Percentiles rank a stretch among this genome's conserved stretches.
Conservation (phyloP, 1,140 invertebrate species). For the Cepaea nemoralis region DNA sequence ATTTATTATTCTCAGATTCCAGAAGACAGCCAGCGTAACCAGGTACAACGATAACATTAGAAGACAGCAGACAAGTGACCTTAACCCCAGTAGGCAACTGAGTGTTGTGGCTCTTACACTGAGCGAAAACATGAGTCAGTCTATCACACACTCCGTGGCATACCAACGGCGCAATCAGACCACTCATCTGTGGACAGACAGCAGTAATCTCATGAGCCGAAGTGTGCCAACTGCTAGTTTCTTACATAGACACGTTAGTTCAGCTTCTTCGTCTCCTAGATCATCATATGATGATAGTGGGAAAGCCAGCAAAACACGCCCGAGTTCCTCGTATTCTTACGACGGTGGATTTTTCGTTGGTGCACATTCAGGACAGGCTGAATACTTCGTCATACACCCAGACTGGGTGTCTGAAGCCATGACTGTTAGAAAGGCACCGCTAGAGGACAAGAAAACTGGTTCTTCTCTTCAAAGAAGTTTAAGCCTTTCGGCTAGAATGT, state of each 20-base stretch:
- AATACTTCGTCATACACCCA: conserved; percentile 63
- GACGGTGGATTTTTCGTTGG: conserved; percentile 50
- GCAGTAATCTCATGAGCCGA: conserved; percentile 33
- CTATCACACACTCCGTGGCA: conserved; percentile 10
- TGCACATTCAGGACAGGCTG: conserved; percentile 37
- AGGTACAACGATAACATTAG: neutral
- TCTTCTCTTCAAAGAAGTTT: neutral
- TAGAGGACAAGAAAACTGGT: neutral
- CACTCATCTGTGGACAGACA: conserved; percentile 40
- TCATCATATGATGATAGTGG: conserved; percentile 44
- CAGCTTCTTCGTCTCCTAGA: conserved; percentile 28
- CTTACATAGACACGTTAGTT: conserved; percentile 31
- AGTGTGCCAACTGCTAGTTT: conserved; percentile 33
- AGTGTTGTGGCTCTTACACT: neutral
- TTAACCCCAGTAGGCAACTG: neutral
- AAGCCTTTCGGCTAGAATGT: neutral
- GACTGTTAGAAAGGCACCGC: conserved; percentile 48
- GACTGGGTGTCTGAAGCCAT: conserved; percentile 66
- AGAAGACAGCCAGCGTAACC: neutral
- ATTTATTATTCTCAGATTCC: neutral
- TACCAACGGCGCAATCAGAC: conserved; percentile 45
- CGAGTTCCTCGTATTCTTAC: conserved; percentile 46
- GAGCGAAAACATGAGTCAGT: neutral
- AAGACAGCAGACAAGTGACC: neutral
- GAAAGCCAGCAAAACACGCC: conserved; percentile 7